Base-by-base conservation (phyloP, 2,888 invertebrate species). In the Tinea pellionella region DNA sequence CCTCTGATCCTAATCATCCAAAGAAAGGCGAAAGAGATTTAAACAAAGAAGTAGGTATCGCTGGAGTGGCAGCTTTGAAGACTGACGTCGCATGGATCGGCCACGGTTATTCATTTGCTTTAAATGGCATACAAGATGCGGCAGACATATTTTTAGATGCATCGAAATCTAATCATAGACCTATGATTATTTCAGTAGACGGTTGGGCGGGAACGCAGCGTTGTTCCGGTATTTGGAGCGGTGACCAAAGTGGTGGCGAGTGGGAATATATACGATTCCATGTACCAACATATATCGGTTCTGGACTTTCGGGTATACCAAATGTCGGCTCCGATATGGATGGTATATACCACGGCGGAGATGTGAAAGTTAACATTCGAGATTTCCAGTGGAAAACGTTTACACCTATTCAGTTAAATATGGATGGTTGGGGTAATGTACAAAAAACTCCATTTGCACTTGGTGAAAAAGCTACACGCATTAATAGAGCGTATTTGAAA, bases 201-300 rank as follows among this genome's bases (percentile, higher is more conserved):
- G 86, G 86, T 3, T 87, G 86, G 86, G 86, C 84, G 29, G 86
- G 84, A 0, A 83, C 84, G 8, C 86, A 87, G 63, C 75, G 86
- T 64, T 72, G 79, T 64, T 71, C 86, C 1, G 82, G 78, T 0
- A 74, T 86, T 64, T 87, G 86, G 86, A 84, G 73, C 62, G 86
- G 86, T 13, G 86, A 87, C 62, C 86, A 86, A 69, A 66, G 64
- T 15, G 86, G 86, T n/a, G 86, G 86, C 7, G 65, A 78, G 42
- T 87, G 86, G 86, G 86, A 85, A 67, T 85, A 85, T 63, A 86
- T 87, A 63, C 72, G 85, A 29, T 87, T 86, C 63, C 86, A 86
- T 64, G 84, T 87, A 60, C 86, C 86, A 2, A 84, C 86, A 0
- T 86, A 81, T 59, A 78, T 85, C 41, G 86, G 86, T 0, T 67